phyloP scores from a whole-genome alignment of 2,113 vertebrate genomes.

The Toxostoma redivivum region DNA sequence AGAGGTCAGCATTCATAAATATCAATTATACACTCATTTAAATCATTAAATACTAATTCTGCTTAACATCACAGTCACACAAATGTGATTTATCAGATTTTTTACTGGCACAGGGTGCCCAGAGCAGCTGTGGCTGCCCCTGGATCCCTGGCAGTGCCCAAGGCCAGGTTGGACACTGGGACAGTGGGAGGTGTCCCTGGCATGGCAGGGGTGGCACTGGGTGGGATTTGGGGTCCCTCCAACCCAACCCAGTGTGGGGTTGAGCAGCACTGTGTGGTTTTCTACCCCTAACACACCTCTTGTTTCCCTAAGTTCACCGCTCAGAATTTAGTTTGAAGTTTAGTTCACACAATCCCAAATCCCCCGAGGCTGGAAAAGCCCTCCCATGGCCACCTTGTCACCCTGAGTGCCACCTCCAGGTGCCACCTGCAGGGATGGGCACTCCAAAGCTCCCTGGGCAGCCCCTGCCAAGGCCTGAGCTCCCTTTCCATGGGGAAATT shows the following conservation, averaged over 20 bases:
- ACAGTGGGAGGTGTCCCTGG: background rate
- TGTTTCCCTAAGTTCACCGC: background rate
- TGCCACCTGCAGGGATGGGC: too few relatives aligned
- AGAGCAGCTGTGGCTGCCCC: background rate
- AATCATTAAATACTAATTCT: background rate
- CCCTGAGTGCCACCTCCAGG: too few relatives aligned
- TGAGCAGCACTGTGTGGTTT: background rate
- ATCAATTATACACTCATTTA: background rate
- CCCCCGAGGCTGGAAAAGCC: background rate
- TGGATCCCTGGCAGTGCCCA: background rate
- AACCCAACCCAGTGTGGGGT: background rate
- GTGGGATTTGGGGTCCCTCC: fast-evolving
- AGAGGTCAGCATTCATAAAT: background rate
- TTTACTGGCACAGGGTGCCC: background rate
- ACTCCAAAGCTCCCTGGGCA: too few relatives aligned
- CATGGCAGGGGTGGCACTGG: background rate
- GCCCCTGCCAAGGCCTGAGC: too few relatives aligned
- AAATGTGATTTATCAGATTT: background rate
- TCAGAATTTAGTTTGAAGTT: too few relatives aligned
- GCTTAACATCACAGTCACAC: background rate
- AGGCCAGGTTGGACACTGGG: background rate
- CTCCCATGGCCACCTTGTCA: background rate
- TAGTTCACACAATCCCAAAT: too few relatives aligned
- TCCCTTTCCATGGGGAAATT: background rate
- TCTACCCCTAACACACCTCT: background rate